Conservation (phyloP, 2,888 invertebrate genomes). For the Blera fallax region DNA sequence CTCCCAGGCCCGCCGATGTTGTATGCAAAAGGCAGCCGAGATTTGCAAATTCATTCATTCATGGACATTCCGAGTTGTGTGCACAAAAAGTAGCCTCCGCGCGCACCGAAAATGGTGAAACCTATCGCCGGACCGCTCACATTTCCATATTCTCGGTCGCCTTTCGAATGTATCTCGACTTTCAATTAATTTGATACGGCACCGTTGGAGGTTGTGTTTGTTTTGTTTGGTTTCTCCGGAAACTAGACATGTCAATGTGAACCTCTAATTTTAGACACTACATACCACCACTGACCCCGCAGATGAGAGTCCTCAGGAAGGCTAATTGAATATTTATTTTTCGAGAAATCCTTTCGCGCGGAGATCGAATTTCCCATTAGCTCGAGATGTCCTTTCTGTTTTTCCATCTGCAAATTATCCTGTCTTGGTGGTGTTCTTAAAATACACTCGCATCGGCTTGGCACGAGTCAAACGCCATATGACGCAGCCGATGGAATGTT, state of each 20-base stretch:
- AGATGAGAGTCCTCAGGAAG: constrained; percentile 16
- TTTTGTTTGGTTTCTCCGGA: constrained; percentile 38
- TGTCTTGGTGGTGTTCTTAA: neutral
- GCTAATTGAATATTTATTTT: constrained; percentile 66
- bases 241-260: constrained; percentile 27
- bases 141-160: constrained; percentile 57
- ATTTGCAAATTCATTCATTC: constrained; percentile 70
- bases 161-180: constrained; percentile 11
- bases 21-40: constrained; percentile 60
- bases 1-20: constrained; percentile 34
- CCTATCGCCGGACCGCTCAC: constrained; percentile 3
- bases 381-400: neutral
- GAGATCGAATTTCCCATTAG: constrained; percentile 56
- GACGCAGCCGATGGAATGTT: neutral
- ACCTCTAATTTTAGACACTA: constrained; percentile 43
- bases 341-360: constrained; percentile 47
- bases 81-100: neutral
- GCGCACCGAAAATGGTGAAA: constrained; percentile 54
- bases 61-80: constrained; percentile 26
- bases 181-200: constrained; percentile 52
- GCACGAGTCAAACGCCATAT: constrained; percentile 48
- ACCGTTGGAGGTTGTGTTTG: neutral
- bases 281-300: too few relatives aligned
- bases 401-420: constrained; percentile 54
- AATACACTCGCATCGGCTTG: neutral